These are phyloP conservation scores for Amblyopsis rosae DNA, from an alignment of 2,113 vertebrate genomes.

Conservation along the genomic window DNA sequence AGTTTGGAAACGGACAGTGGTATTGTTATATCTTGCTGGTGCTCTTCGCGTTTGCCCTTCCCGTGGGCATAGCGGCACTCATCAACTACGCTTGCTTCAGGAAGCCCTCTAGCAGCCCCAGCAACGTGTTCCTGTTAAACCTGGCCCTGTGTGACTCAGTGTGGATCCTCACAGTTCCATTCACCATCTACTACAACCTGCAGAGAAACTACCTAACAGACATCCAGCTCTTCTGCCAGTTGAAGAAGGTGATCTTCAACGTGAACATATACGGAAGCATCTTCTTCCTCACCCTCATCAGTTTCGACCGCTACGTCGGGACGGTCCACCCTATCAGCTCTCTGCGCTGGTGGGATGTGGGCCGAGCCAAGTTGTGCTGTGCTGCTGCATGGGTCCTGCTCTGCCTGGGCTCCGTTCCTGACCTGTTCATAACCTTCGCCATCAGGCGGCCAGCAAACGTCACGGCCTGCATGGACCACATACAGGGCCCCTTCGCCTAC, in stretches of 20 bases:
- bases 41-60: conserved; percentile 65
- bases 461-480: conserved; percentile 51
- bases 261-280: conserved; percentile 80
- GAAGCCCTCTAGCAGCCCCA: conserved; percentile 67
- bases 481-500: conserved; percentile 56
- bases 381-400: conserved; percentile 65
- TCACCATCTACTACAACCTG: conserved; percentile 73
- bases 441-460: conserved; percentile 10
- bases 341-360: conserved; percentile 76
- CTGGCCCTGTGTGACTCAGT: conserved; percentile 78
- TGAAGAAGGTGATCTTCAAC: conserved; percentile 76
- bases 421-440: conserved; percentile 67
- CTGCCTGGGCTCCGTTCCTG: conserved; percentile 55
- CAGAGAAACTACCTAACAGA: conserved; percentile 39
- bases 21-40: conserved; percentile 77
- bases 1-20: conserved; percentile 60
- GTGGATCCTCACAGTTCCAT: conserved; percentile 79
- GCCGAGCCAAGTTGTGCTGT: conserved; percentile 72
- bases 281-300: conserved; percentile 80
- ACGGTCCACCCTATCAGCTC: conserved; percentile 79
- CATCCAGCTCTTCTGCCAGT: conserved; percentile 66
- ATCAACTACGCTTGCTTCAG: conserved; percentile 66
- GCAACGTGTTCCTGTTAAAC: conserved; percentile 78
- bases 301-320: conserved; percentile 78
- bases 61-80: conserved; percentile 74